Conservation (phyloP, 2,113 vertebrate species). For the Oceanodroma tethys region DNA sequence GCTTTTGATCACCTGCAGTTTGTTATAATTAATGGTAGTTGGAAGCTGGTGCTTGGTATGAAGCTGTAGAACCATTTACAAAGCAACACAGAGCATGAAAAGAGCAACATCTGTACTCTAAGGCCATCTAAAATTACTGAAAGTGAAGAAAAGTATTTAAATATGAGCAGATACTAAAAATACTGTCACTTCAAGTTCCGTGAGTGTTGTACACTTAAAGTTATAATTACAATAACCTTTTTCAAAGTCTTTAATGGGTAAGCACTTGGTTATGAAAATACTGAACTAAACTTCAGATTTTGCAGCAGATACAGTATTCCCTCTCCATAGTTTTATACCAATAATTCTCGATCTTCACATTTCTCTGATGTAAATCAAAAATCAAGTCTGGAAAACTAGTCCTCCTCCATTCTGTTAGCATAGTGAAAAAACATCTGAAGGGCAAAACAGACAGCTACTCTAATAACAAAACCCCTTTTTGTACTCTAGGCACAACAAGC, state of each 20-base stretch:
- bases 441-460: neutral
- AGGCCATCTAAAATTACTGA: neutral
- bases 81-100: neutral
- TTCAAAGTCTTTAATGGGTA: neutral
- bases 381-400: neutral
- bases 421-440: conserved; percentile 6
- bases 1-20: neutral
- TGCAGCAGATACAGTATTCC: neutral
- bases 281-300: neutral
- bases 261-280: neutral
- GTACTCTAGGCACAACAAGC: conserved; percentile 32
- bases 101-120: neutral
- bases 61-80: neutral
- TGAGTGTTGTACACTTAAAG: neutral
- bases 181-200: neutral
- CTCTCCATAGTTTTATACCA: neutral
- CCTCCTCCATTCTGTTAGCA: neutral
- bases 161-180: neutral
- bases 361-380: neutral
- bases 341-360: neutral
- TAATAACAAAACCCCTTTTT: neutral
- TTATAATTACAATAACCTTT: neutral
- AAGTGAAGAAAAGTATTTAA: neutral
- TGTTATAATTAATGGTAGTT: neutral
- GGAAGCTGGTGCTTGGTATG: neutral